Percentiles rank a stretch among this genome's conserved stretches.
These are phyloP conservation scores for Pachydiplax longipennis DNA, from an alignment of 2,888 invertebrate genomes.

Conservation along the genomic window DNA sequence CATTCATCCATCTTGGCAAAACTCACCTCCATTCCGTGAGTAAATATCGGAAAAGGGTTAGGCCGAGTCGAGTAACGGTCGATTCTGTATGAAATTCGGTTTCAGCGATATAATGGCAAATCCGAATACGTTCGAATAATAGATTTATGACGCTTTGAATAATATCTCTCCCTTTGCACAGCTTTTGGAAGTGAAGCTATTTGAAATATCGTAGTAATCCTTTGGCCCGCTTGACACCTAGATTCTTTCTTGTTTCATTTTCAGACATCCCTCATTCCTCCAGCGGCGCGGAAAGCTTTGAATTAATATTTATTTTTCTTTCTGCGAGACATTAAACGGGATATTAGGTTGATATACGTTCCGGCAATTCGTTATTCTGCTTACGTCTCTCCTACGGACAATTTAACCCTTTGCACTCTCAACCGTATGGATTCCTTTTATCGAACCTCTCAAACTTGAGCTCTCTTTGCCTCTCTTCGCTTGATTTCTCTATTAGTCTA, in stretches of 20 bases:
- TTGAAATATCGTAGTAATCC: background rate
- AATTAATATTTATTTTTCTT: slow-evolving; percentile 29
- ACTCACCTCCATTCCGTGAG: too few species aligned
- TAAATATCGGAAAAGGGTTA: too few species aligned
- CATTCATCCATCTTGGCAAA: too few species aligned
- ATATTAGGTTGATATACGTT: background rate
- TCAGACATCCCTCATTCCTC: background rate
- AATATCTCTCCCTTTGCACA: background rate
- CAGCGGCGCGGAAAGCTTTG: background rate
- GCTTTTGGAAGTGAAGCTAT: background rate
- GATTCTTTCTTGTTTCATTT: background rate
- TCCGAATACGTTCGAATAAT: background rate
- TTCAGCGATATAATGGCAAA: background rate
- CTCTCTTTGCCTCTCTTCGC: background rate
- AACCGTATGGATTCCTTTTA: background rate
- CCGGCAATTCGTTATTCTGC: background rate
- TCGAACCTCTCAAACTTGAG: too few species aligned
- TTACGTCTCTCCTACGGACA: background rate
- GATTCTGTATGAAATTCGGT: background rate
- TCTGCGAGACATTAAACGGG: slow-evolving; percentile 14
- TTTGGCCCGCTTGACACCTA: background rate
- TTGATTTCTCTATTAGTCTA: background rate
- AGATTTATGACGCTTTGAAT: background rate
- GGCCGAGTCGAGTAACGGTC: background rate
- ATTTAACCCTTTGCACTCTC: background rate